Conservation (phyloP, 2,113 vertebrate genomes). For the Plestiodon gilberti region DNA sequence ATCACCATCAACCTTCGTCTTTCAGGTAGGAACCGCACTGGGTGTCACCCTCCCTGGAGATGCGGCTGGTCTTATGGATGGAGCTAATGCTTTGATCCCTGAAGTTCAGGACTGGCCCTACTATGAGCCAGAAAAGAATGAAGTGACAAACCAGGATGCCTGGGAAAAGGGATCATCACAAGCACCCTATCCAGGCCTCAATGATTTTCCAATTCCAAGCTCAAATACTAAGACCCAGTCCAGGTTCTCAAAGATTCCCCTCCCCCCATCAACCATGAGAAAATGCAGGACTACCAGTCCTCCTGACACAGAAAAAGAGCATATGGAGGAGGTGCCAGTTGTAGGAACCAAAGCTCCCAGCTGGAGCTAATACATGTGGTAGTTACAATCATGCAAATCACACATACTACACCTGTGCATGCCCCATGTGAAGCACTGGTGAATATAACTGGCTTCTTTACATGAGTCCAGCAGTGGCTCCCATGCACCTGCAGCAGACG, state of each 20-base stretch:
- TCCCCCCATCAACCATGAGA: no score
- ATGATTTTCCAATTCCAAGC: no score
- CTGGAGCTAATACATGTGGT: background rate
- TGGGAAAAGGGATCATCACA: background rate
- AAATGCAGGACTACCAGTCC: background rate
- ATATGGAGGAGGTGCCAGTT: background rate
- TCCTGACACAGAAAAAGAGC: background rate
- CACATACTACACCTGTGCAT: no score
- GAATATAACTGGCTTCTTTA: background rate
- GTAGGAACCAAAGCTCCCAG: background rate
- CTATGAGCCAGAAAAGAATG: background rate
- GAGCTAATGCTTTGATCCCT: background rate
- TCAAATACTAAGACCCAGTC: background rate
- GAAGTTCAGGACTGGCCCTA: background rate
- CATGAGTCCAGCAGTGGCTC: no score
- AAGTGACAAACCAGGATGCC: background rate
- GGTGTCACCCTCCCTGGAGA: no score
- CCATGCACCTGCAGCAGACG: no score
- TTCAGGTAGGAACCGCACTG: no score
- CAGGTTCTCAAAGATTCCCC: background rate
- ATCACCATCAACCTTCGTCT: no score
- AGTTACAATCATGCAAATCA: background rate
- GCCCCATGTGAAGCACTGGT: background rate
- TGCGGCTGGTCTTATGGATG: no score
- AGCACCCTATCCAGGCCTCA: background rate